Base-by-base conservation (phyloP, 1,140 invertebrate species). In the Adoxophyes honmai region DNA sequence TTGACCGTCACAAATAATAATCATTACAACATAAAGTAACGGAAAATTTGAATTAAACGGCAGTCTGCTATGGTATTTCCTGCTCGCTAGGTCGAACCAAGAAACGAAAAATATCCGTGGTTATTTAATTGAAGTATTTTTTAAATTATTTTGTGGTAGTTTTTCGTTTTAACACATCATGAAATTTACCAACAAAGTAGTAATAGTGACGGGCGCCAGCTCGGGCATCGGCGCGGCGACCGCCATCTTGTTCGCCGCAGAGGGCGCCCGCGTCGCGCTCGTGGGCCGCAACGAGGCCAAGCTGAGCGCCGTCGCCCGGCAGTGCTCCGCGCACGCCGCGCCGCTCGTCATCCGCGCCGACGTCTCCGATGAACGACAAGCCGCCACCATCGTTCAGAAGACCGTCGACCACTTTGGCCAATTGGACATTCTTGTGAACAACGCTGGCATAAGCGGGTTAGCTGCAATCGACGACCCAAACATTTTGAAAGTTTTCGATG, bases 141-240 rank as follows among this genome's bases (percentile, higher is more conserved):
- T n/a, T n/a, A n/a, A n/a, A n/a, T n/a, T n/a, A n/a, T n/a, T n/a
- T n/a, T n/a, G n/a, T n/a, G n/a, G n/a, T n/a, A n/a, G n/a, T n/a
- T n/a, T n/a, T n/a, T n/a, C n/a, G n/a, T n/a, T n/a, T n/a, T n/a
- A n/a, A n/a, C n/a, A n/a, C n/a, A n/a, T n/a, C n/a, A n/a, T n/a
- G n/a, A n/a, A n/a, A n/a, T n/a, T n/a, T n/a, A n/a, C n/a, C n/a
- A n/a, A n/a, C n/a, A 28, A 28, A 28, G 21, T 28, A 3, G 21
- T 28, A 28, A 28, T 28, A 28, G 21, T 28, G 21, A 28, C 21
- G 21, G 21, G 21, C 6, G 94, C 94, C 0, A 94, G 93, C 76
- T 94, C 94, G 35, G 95, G 95, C 8, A 95, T 96, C 59, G 94
- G 94, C 37, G 91, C 91, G 53, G 92, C 91, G 5, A 93, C 93